Evolutionary conservation across 2,888 invertebrate genomes (phyloP).

Genomic region (Polietes domitor): DNA sequence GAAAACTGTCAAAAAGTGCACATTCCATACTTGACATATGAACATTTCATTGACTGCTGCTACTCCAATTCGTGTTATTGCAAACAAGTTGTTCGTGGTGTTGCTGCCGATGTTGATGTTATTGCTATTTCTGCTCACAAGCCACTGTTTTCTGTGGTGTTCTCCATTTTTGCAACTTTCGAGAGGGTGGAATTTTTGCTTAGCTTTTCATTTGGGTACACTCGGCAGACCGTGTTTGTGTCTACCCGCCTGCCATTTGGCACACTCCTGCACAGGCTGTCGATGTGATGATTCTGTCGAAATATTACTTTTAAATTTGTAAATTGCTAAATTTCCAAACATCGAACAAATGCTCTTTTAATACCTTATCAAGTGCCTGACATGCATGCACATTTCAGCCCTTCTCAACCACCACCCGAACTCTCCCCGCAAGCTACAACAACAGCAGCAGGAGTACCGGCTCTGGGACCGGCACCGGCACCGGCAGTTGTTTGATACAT

Average conservation of each 20-base stretch:
- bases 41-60: slow-evolving; percentile 55
- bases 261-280: slow-evolving; percentile 59
- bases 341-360: slow-evolving; percentile 60
- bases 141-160: not conserved
- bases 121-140: slow-evolving; percentile 28
- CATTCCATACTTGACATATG: slow-evolving; percentile 77
- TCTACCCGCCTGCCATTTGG: slow-evolving; percentile 52
- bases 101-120: not conserved
- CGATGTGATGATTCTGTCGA: slow-evolving; percentile 55
- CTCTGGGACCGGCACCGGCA: slow-evolving; percentile 18
- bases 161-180: slow-evolving; percentile 48
- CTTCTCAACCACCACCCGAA: slow-evolving; percentile 25
- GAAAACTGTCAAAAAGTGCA: slow-evolving; percentile 78
- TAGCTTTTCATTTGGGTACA: not conserved
- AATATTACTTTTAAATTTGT: slow-evolving; percentile 61
- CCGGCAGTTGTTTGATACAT: slow-evolving; percentile 21
- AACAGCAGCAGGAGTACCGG: slow-evolving; percentile 31
- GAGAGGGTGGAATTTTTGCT: slow-evolving; percentile 54
- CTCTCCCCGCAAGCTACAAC: slow-evolving; percentile 31
- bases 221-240: not conserved
- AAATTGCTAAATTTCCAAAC: slow-evolving; percentile 60
- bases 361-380: slow-evolving; percentile 65
- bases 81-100: slow-evolving; percentile 38
- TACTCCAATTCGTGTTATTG: slow-evolving; percentile 48
- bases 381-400: slow-evolving; percentile 61